These are phyloP conservation scores for Mionectes olivaceus DNA, from an alignment of 2,797 vertebrate genomes.

Conservation along the genomic window DNA sequence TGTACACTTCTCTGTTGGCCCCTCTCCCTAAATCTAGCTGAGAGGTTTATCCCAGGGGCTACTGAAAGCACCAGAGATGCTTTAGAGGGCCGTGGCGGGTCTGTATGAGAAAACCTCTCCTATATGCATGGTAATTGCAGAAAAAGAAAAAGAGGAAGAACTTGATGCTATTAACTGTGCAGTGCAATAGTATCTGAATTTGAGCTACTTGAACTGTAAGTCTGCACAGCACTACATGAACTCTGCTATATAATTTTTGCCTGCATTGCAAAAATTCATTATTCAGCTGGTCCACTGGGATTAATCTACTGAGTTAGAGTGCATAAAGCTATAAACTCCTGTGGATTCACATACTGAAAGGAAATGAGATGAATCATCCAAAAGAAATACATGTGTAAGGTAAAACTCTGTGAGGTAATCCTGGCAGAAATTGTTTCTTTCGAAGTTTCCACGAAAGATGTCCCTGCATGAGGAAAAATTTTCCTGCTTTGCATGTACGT, in stretches of 20 bases:
- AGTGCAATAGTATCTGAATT: not conserved
- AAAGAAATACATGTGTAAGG: not conserved
- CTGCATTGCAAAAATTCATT: not conserved
- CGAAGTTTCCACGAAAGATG: not conserved
- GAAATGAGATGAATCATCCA: not conserved
- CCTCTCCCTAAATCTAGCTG: not conserved
- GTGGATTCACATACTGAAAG: not conserved
- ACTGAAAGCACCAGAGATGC: not conserved
- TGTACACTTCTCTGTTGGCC: not conserved
- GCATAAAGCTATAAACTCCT: not conserved
- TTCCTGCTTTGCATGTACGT: not conserved
- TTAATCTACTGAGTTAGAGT: not conserved
- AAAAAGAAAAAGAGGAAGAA: not conserved
- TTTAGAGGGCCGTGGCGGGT: not conserved
- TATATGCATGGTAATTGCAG: not conserved
- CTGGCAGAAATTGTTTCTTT: not conserved
- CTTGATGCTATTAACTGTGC: not conserved
- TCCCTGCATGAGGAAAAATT: not conserved
- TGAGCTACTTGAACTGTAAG: not conserved
- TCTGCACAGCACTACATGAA: not conserved
- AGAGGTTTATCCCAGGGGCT: not conserved
- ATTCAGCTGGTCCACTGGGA: not conserved
- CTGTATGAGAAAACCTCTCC: not conserved
- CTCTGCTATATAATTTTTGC: not conserved
- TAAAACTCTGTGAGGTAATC: constrained; percentile 8